Base-by-base conservation (phyloP, 2,888 invertebrate genomes). In the Drosophila leonis region DNA sequence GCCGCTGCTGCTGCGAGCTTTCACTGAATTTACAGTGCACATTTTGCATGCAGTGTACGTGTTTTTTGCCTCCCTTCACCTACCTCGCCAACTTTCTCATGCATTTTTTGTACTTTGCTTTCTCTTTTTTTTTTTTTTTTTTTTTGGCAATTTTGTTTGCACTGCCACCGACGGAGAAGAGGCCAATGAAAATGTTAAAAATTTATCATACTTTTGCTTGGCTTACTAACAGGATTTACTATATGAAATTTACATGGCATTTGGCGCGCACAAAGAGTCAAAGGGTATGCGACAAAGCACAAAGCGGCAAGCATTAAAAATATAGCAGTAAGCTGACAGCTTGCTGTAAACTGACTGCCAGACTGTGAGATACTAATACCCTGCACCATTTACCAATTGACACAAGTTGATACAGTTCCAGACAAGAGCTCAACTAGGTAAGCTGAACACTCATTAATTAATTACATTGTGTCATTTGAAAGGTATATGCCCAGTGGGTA, bases 201-300 rank as follows among this genome's bases (percentile, higher is more conserved):
- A 82, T 73, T 18, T 60, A 82, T 72, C 72, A 78, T 70, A 77
- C 72, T 81, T 79, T 73, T 64, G 59, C 55, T 74, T 72, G 74
- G 63, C 57, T 66, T 24, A 75, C 66, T 78, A 87, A 87, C 85
- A 70, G 71, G 74, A 87, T 84, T 82, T 70, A 49, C 66, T 61
- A 61, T 72, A 84, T 84, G 60, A 72, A 78, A 78, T 88, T 84
- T 82, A 68, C 76, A 87, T 84, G 72, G 12, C 52, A 59, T 27
- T 52, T 52, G 35, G 33, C 44, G 24, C 20, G 59, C 57, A 61
- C 37, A 72, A 63, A 63, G 48, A 52, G 51, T 46, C 42, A 77
- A 64, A 65, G 37, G 15, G 37, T 52, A 35, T 54, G 42, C 44
- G 41, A 44, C 48, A 64, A 42, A 49, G 49, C 46, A 27, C 46